Evolutionary conservation across 2,797 vertebrate genomes (phyloP).

Genomic region (Cercopithecus neglectus): DNA sequence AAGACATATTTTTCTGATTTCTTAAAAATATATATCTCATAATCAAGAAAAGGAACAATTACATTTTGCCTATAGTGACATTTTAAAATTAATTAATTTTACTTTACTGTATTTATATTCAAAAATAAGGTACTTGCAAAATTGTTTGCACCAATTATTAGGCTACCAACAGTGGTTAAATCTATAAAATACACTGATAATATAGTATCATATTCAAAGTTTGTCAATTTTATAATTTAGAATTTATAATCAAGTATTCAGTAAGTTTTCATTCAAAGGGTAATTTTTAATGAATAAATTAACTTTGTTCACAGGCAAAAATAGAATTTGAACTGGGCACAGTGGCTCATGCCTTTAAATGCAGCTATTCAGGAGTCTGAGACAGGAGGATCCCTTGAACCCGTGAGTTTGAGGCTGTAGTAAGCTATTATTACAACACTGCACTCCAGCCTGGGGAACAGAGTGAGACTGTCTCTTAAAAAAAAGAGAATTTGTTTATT

Average conservation of each 20-base stretch:
- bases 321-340: background rate
- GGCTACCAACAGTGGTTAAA: background rate
- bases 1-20: background rate
- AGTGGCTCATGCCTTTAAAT: background rate
- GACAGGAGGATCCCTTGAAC: background rate
- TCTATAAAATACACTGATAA: background rate
- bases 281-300: slow-evolving; percentile 16
- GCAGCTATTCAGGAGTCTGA: background rate
- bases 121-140: background rate
- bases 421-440: background rate
- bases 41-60: background rate
- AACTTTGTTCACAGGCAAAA: background rate
- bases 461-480: background rate
- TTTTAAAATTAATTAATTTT: slow-evolving; percentile 22
- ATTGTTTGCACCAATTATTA: background rate
- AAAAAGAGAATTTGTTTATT: background rate
- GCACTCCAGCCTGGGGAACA: background rate
- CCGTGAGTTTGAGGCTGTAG: background rate
- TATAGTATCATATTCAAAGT: background rate
- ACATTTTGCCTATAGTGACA: background rate
- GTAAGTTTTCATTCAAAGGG: background rate
- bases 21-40: background rate
- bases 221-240: background rate
- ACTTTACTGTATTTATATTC: background rate
- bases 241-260: background rate